phyloP scores from a whole-genome alignment of 2,888 invertebrate genomes.

The Acanthosoma haemorrhoidale region DNA sequence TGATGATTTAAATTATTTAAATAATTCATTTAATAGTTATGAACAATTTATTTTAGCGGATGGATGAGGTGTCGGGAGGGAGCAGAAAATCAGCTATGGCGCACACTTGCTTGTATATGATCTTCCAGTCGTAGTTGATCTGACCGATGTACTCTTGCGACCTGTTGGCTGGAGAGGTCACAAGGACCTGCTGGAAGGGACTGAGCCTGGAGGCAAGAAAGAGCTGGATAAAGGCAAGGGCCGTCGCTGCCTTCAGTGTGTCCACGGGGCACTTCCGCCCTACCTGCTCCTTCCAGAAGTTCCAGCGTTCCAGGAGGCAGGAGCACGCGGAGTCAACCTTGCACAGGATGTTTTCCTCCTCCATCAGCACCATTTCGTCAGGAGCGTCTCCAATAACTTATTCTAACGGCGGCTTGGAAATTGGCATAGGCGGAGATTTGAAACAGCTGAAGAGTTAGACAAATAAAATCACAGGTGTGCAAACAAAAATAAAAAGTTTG shows the following conservation, averaged over 20 bases:
- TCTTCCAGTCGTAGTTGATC: not conserved
- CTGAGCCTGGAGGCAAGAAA: not conserved
- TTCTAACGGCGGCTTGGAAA: too few relatives aligned
- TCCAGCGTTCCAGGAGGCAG: not conserved
- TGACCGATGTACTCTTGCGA: not conserved
- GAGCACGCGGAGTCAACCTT: not conserved
- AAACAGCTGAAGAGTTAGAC: too few relatives aligned
- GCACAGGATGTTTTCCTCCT: not conserved
- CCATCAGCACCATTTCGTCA: not conserved
- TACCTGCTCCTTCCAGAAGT: not conserved
- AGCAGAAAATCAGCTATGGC: not conserved
- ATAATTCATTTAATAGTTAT: too few relatives aligned
- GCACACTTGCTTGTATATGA: not conserved
- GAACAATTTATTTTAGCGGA: too few relatives aligned
- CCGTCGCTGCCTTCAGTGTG: not conserved
- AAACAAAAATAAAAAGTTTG: too few relatives aligned
- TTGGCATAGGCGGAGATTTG: too few relatives aligned
- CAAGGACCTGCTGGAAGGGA: not conserved
- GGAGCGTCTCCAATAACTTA: too few relatives aligned
- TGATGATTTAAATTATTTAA: too few relatives aligned
- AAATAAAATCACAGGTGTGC: too few relatives aligned
- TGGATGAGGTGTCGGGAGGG: too few relatives aligned
- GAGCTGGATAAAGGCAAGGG: constrained; percentile 1
- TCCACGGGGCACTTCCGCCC: not conserved
- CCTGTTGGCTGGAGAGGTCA: not conserved